phyloP scores from a whole-genome alignment of 1,140 invertebrate species.

The Drosophila saltans region DNA sequence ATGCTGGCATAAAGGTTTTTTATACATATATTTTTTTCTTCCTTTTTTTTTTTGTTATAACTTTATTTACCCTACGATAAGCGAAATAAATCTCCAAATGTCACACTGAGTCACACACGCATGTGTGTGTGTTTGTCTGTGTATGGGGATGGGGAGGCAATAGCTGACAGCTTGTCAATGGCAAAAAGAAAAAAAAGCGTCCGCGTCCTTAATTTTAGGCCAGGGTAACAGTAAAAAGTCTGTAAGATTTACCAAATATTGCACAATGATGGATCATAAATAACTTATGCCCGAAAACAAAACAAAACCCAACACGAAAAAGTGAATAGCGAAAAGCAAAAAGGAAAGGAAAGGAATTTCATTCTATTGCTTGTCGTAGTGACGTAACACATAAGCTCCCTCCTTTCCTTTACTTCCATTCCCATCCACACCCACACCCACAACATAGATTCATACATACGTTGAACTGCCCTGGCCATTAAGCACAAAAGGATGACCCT shows the following conservation, averaged over 20 bases:
- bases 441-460: background rate
- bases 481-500: slow-evolving; percentile 81
- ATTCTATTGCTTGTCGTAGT: slow-evolving; percentile 36
- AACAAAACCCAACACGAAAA: no score
- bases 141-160: background rate
- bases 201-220: slow-evolving; percentile 63
- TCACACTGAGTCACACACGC: slow-evolving; percentile 66
- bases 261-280: slow-evolving; percentile 83
- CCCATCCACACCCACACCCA: background rate
- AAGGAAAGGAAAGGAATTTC: slow-evolving; percentile 9
- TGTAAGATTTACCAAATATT: slow-evolving; percentile 80
- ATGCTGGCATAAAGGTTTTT: slow-evolving; percentile 40
- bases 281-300: slow-evolving; percentile 71
- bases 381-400: slow-evolving; percentile 73
- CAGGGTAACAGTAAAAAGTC: slow-evolving; percentile 67
- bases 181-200: slow-evolving; percentile 44
- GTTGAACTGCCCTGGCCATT: slow-evolving; percentile 60
- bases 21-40: slow-evolving; percentile 21
- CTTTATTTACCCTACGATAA: slow-evolving; percentile 72
- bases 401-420: background rate
- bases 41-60: slow-evolving; percentile 47
- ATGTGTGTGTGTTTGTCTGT: slow-evolving; percentile 34
- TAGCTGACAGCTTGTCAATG: slow-evolving; percentile 50
- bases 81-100: slow-evolving; percentile 78
- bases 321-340: no score